Conservation (phyloP, 2,797 vertebrate genomes). For the Naso thynnoides region DNA sequence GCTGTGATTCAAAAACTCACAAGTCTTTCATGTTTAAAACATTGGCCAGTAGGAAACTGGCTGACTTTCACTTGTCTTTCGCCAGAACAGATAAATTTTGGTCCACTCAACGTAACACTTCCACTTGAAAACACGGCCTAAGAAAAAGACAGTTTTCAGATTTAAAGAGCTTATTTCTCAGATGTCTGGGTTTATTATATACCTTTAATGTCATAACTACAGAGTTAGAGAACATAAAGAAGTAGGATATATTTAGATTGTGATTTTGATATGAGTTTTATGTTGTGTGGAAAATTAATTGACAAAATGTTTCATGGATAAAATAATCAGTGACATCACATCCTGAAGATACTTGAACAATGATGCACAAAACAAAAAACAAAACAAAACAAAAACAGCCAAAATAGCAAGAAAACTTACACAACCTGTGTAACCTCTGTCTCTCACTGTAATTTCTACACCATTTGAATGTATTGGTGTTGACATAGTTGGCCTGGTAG, state of each 20-base stretch:
- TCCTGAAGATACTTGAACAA: too few species aligned
- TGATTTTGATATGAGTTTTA: background rate
- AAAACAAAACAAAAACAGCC: too few species aligned
- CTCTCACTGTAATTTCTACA: too few species aligned
- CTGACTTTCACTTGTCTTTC: background rate
- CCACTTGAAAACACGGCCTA: background rate
- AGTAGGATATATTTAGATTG: background rate
- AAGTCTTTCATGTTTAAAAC: background rate
- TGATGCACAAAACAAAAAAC: too few species aligned
- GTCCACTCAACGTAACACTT: background rate
- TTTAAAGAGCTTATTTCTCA: background rate
- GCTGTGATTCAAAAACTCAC: background rate
- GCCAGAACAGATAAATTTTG: conserved; percentile 1
- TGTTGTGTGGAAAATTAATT: background rate
- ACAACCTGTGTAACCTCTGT: too few species aligned
- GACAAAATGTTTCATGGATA: background rate
- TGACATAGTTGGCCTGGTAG: too few species aligned
- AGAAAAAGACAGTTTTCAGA: background rate
- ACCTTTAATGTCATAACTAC: background rate
- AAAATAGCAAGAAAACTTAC: too few species aligned
- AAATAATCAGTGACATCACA: background rate
- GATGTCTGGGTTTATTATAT: too few species aligned
- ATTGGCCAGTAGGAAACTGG: background rate
- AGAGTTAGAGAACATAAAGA: too few species aligned
- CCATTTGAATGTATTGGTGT: too few species aligned